Conservation (phyloP, 1,140 invertebrate species). For the Aethina tumida region DNA sequence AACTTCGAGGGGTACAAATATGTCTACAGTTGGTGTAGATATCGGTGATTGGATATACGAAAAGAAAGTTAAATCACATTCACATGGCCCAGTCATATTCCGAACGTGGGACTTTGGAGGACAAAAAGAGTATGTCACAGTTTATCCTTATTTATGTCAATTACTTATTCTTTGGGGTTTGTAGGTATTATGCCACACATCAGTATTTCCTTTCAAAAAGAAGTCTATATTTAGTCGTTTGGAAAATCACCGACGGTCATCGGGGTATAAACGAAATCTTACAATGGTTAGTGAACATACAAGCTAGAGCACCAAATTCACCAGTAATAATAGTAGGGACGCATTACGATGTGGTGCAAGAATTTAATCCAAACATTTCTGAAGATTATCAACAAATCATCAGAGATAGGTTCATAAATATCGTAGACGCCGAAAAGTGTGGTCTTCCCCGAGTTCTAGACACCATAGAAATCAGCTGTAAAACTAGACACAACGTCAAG, state of each 20-base stretch:
- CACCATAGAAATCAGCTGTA: conserved; percentile 81
- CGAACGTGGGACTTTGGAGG: conserved; percentile 99
- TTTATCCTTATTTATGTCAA: background rate
- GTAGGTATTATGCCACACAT: conserved; percentile 88
- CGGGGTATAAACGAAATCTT: conserved; percentile 82
- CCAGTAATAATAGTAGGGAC: conserved; percentile 92
- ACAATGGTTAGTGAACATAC: conserved; percentile 93
- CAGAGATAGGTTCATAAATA: conserved; percentile 80
- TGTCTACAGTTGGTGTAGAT: conserved; percentile 95
- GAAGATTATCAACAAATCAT: conserved; percentile 85
- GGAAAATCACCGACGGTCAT: conserved; percentile 89
- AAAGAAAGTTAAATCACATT: conserved; percentile 54
- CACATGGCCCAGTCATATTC: conserved; percentile 86
- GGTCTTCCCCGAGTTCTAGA: conserved; percentile 89
- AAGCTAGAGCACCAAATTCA: conserved; percentile 86
- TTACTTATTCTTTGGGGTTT: conserved; percentile 9
- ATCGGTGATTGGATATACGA: conserved; percentile 93
- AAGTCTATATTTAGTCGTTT: conserved; percentile 91
- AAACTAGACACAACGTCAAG: conserved; percentile 84
- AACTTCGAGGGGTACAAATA: conserved; percentile 64
- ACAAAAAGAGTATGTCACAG: conserved; percentile 61
- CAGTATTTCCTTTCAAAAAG: conserved; percentile 96
- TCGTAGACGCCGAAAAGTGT: conserved; percentile 92
- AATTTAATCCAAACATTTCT: conserved; percentile 61
- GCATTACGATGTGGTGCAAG: conserved; percentile 82